Conservation (phyloP, 2,113 vertebrate species). For the Tringa solitaria region DNA sequence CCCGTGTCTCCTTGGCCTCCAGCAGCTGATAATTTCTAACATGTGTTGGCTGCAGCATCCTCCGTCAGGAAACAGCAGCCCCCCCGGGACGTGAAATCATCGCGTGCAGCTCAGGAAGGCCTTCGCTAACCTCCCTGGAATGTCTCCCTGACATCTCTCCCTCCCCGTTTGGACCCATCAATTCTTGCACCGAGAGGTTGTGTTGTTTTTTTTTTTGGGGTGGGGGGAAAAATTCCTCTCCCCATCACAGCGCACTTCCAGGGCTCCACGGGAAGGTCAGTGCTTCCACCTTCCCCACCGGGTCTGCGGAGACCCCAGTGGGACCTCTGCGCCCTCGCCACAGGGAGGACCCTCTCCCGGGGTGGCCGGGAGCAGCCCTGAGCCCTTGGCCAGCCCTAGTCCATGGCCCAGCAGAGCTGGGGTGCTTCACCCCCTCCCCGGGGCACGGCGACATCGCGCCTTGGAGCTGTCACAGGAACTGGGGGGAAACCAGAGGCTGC, state of each 20-base stretch:
- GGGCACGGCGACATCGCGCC: not conserved
- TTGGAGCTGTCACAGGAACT: not conserved
- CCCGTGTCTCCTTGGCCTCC: not conserved
- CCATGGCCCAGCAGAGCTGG: not conserved
- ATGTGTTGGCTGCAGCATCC: not conserved
- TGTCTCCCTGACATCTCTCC: not conserved
- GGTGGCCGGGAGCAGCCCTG: not conserved
- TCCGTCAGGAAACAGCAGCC: not conserved
- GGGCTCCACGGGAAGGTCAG: not conserved
- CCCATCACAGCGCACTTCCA: fast-evolving
- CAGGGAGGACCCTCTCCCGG: not conserved
- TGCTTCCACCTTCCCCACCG: not conserved
- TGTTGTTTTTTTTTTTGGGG: not conserved
- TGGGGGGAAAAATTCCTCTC: not conserved
- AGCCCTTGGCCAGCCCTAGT: not conserved
- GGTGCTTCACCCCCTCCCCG: not conserved
- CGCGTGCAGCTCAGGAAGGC: not conserved
- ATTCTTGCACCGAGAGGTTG: not conserved
- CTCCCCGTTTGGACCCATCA: fast-evolving
- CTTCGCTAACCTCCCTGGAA: not conserved
- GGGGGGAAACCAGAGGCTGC: not conserved
- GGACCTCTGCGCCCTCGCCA: not conserved
- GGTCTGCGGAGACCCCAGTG: not conserved
- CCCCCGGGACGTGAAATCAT: not conserved
- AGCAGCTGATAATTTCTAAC: not conserved